Base-by-base conservation (phyloP, 2,888 invertebrate genomes). In the Dynastes grantii region DNA sequence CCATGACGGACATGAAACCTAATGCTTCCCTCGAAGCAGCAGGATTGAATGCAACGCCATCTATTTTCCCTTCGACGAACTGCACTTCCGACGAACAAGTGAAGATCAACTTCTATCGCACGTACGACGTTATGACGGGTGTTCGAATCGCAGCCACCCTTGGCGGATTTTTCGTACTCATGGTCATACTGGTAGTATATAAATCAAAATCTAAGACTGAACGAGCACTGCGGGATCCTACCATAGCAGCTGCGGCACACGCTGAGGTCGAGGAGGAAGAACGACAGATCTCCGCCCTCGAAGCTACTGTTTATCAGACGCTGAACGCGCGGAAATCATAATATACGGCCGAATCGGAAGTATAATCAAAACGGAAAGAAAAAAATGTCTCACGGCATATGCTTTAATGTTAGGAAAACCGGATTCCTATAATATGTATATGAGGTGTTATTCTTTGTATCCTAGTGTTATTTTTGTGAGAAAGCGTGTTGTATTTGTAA, bases 91-190 rank as follows among this genome's bases (percentile, higher is more conserved):
- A 61, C 77, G 94, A 95, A 87, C 92, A 93, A 85, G 91, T 93
- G 85, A 94, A 94, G 86, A 91, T 93, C 85, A 95, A 95, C 87
- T 97, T 95, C 90, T 96, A 96, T 91, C 94, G 94, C 85, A 95
- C 96, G 53, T 97, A 97, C 90, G 96, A 97, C 91, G 95, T 95
- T 88, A 97, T 96, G 96, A 97, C 97, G 85, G 97, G 97, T 83
- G 93, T 97, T 82, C 93, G 97, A 83, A 97, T 97, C 89, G 97
- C 97, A 84, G 95, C 95, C 84, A 97, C 97, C 2, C 91, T 97
- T 76, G 96, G 97, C 85, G 96, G 96, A 85, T 96, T 97, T 90
- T 97, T 97, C 90, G 94, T 95, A 81, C 91, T 97, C 85, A 97
- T 97, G 95, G 96, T 97, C 68, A 94, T 97, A 88, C 92, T 97